These are phyloP conservation scores for Ceyx margarethae DNA, from an alignment of 2,113 vertebrate genomes.

Conservation along the genomic window DNA sequence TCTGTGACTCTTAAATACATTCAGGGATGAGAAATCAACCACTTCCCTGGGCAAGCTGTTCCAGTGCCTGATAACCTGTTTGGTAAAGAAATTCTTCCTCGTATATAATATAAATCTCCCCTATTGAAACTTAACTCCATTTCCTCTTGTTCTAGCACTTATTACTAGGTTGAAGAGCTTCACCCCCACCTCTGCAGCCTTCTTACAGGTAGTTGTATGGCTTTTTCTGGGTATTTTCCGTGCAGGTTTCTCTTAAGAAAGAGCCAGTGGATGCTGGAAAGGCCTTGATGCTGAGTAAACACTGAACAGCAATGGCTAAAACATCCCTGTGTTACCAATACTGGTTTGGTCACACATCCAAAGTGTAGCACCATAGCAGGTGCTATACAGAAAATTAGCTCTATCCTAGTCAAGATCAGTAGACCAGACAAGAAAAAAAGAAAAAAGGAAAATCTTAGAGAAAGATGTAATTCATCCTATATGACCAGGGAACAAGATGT, in stretches of 20 bases:
- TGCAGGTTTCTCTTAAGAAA: rapidly evolving
- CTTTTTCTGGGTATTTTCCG: background rate
- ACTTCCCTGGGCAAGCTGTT: too few species aligned
- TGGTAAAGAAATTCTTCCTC: too few species aligned
- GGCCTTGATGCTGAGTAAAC: background rate
- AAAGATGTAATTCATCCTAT: background rate
- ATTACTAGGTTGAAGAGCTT: too few species aligned
- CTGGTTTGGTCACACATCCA: background rate
- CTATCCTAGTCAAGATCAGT: background rate
- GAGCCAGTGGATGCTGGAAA: background rate
- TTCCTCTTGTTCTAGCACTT: too few species aligned
- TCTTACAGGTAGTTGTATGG: background rate
- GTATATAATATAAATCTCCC: too few species aligned
- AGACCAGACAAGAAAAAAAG: background rate
- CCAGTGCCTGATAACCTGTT: too few species aligned
- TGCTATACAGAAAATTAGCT: background rate
- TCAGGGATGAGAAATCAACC: too few species aligned
- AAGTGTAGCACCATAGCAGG: background rate
- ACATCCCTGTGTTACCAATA: background rate
- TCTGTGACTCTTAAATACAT: too few species aligned
- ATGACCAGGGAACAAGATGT: background rate
- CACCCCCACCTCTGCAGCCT: too few species aligned
- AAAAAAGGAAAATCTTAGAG: background rate
- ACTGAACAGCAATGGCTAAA: background rate
- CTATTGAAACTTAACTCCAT: too few species aligned